Evolutionary conservation across 2,113 vertebrate genomes (phyloP).

Genomic region (Ceuthmochares aereus): DNA sequence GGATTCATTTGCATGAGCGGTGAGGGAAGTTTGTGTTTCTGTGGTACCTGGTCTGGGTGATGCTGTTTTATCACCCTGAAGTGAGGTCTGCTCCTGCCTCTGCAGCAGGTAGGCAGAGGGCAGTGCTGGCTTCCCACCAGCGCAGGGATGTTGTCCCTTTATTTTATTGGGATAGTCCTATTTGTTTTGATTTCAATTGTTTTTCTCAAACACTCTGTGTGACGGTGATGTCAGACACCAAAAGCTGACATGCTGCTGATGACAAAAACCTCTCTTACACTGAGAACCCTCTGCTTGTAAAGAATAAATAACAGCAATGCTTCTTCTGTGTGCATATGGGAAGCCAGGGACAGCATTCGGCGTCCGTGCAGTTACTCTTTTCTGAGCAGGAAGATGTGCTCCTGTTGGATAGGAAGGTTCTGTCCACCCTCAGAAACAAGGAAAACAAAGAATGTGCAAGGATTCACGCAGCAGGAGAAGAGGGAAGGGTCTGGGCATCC

Average conservation of each 20-base stretch:
- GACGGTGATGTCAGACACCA: not conserved
- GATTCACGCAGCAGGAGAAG: not conserved
- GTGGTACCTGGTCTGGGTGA: not conserved
- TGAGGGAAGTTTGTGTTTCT: fast-evolving
- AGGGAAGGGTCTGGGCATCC: not conserved
- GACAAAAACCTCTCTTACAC: fast-evolving
- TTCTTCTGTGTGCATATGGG: fast-evolving
- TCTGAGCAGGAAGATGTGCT: not conserved
- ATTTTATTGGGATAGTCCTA: not conserved
- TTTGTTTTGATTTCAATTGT: fast-evolving
- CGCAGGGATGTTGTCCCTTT: fast-evolving
- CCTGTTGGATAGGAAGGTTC: not conserved
- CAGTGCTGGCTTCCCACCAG: not conserved
- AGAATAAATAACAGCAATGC: not conserved
- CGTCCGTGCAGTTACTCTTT: fast-evolving
- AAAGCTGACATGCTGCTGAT: not conserved
- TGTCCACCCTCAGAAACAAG: not conserved
- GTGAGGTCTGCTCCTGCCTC: not conserved
- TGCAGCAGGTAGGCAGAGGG: not conserved
- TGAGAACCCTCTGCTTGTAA: not conserved
- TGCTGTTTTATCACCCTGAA: not conserved
- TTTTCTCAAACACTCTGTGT: fast-evolving
- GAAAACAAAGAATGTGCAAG: not conserved
- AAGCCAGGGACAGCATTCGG: fast-evolving
- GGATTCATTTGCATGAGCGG: fast-evolving